phyloP scores from a whole-genome alignment of 2,113 vertebrate genomes.

The Nothoprocta pentlandii region DNA sequence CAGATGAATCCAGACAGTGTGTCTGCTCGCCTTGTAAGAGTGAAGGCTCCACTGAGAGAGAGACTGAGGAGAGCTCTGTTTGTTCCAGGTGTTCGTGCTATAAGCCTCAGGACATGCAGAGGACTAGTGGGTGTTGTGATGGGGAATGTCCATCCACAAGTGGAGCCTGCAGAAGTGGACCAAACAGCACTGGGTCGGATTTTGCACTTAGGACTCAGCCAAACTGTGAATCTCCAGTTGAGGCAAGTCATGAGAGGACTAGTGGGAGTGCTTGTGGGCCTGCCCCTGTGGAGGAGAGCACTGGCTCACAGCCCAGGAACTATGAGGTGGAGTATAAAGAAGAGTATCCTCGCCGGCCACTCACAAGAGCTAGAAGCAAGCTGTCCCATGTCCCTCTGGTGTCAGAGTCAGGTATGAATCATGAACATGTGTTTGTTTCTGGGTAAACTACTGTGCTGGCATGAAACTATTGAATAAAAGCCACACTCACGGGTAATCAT shows the following conservation, averaged over 20 bases:
- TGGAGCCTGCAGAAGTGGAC: slow-evolving; percentile 74
- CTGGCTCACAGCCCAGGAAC: slow-evolving; percentile 61
- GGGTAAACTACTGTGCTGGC: neutral
- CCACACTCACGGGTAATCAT: neutral
- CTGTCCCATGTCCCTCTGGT: slow-evolving; percentile 88
- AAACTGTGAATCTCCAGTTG: slow-evolving; percentile 67
- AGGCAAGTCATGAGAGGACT: slow-evolving; percentile 76
- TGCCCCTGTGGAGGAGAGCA: slow-evolving; percentile 70
- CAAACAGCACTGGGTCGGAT: slow-evolving; percentile 73
- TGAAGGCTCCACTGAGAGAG: slow-evolving; percentile 70
- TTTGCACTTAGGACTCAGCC: slow-evolving; percentile 81
- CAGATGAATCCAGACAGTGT: slow-evolving; percentile 72
- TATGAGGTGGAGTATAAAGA: slow-evolving; percentile 74
- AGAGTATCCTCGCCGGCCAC: slow-evolving; percentile 87
- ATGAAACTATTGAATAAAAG: neutral
- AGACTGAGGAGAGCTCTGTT: slow-evolving; percentile 64
- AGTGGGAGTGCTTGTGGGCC: slow-evolving; percentile 73
- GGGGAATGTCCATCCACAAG: slow-evolving; percentile 80
- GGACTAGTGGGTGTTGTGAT: slow-evolving; percentile 76
- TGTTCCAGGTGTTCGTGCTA: slow-evolving; percentile 79
- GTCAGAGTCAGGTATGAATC: slow-evolving; percentile 89
- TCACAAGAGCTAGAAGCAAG: slow-evolving; percentile 92
- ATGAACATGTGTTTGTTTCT: neutral
- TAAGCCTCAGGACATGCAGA: slow-evolving; percentile 65
- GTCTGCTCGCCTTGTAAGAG: slow-evolving; percentile 73